phyloP scores from a whole-genome alignment of 2,888 invertebrate species.

The Limulus polyphemus region DNA sequence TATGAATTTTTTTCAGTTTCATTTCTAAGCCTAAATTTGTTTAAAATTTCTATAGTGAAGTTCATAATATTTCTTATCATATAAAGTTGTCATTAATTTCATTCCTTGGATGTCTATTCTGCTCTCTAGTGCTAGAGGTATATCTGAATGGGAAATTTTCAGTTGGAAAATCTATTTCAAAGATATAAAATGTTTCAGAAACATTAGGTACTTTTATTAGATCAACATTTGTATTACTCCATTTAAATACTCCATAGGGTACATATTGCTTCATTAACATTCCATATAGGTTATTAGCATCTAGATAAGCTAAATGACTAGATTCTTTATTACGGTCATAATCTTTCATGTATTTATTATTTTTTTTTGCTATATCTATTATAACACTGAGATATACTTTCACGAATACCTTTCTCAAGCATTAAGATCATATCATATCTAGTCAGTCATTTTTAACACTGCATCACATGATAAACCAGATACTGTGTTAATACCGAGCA shows the following conservation, averaged over 20 bases:
- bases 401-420: slow-evolving; percentile 26
- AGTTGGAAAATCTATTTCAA: slow-evolving; percentile 27
- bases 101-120: background rate
- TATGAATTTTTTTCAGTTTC: slow-evolving; percentile 25
- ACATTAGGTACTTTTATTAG: background rate
- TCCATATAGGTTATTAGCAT: slow-evolving; percentile 23
- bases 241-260: too few relatives aligned
- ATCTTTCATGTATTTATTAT: slow-evolving; percentile 6
- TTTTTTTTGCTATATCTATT: slow-evolving; percentile 6
- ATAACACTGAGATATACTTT: slow-evolving; percentile 3
- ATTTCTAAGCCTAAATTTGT: slow-evolving; percentile 28
- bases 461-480: slow-evolving; percentile 32
- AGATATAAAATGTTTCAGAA: slow-evolving; percentile 14
- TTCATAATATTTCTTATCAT: slow-evolving; percentile 28
- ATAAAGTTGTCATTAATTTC: slow-evolving; percentile 2
- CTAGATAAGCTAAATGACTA: slow-evolving; percentile 30
- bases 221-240: background rate
- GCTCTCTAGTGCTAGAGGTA: slow-evolving; percentile 21
- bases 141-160: slow-evolving; percentile 22
- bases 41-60: slow-evolving; percentile 33
- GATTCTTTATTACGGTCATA: slow-evolving; percentile 8
- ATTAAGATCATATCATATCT: slow-evolving; percentile 30
- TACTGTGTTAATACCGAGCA: slow-evolving; percentile 26
- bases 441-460: slow-evolving; percentile 29
- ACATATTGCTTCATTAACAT: slow-evolving; percentile 5